Evolutionary conservation across 1,140 invertebrate species (phyloP).

Genomic region (Diploscapter pachys): DNA sequence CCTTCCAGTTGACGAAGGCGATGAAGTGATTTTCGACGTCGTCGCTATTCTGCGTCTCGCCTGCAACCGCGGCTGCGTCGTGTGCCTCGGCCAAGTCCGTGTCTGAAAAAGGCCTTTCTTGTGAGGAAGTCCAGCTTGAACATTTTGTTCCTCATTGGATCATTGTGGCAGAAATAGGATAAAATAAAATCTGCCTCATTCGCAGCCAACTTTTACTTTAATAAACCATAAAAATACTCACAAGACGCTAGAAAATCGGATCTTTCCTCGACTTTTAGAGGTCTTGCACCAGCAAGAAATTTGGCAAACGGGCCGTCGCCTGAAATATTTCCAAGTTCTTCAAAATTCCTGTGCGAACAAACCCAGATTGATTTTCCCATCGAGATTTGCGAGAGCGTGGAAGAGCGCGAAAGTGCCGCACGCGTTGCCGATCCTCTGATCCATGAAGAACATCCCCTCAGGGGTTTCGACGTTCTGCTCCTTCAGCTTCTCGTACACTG

Average conservation of each 20-base stretch:
- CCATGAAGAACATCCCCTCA: conserved; percentile 34
- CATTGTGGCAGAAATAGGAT: background rate
- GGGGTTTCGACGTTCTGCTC: conserved; percentile 18
- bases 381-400: conserved; percentile 35
- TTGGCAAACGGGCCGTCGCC: conserved; percentile 26
- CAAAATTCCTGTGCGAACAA: background rate
- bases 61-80: conserved; percentile 20
- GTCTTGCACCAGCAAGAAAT: conserved; percentile 25
- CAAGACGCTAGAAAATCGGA: conserved; percentile 23
- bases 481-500: conserved; percentile 26
- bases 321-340: background rate
- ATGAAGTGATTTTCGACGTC: conserved; percentile 40
- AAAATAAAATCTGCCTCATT: background rate
- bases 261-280: conserved; percentile 13
- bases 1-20: conserved; percentile 36
- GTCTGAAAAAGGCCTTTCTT: conserved; percentile 7
- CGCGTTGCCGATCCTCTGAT: conserved; percentile 33
- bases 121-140: no score
- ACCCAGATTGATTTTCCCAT: conserved; percentile 32
- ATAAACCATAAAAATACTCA: no score
- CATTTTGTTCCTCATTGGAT: background rate
- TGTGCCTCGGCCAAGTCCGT: conserved; percentile 10
- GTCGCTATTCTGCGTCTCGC: conserved; percentile 15
- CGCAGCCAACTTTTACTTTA: background rate
- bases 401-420: conserved; percentile 42